These are phyloP conservation scores for Tetrax tetrax DNA, from an alignment of 2,113 vertebrate species.

Conservation along the genomic window DNA sequence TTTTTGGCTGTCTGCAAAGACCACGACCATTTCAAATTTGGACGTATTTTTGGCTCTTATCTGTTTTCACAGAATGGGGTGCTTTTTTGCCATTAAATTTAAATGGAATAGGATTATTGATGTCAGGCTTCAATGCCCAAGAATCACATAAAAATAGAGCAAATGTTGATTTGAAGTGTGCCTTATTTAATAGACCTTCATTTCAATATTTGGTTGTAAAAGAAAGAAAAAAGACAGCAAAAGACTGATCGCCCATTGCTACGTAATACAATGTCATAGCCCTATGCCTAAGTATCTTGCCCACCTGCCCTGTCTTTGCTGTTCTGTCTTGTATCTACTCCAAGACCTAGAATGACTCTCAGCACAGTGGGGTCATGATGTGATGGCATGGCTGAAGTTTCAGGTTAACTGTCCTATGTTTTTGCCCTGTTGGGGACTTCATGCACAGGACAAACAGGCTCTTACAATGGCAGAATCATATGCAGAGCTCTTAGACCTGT, in stretches of 20 bases:
- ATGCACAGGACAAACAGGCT: neutral
- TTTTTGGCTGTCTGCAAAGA: neutral
- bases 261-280: neutral
- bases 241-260: neutral
- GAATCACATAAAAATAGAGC: neutral
- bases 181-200: neutral
- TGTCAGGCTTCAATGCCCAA: neutral
- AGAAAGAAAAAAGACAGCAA: neutral
- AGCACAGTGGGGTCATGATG: neutral
- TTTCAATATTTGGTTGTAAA: neutral
- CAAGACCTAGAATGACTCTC: neutral
- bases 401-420: neutral
- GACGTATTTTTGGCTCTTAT: neutral
- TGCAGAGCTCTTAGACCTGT: neutral
- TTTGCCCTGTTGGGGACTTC: neutral
- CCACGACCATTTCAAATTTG: neutral
- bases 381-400: neutral
- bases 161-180: neutral
- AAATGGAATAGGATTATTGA: neutral
- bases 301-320: neutral
- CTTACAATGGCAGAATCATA: neutral
- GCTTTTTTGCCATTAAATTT: neutral
- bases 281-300: neutral
- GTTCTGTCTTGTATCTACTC: neutral
- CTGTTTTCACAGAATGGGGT: neutral